These are phyloP conservation scores for Troides aeacus DNA, from an alignment of 2,888 invertebrate species.

Conservation along the genomic window DNA sequence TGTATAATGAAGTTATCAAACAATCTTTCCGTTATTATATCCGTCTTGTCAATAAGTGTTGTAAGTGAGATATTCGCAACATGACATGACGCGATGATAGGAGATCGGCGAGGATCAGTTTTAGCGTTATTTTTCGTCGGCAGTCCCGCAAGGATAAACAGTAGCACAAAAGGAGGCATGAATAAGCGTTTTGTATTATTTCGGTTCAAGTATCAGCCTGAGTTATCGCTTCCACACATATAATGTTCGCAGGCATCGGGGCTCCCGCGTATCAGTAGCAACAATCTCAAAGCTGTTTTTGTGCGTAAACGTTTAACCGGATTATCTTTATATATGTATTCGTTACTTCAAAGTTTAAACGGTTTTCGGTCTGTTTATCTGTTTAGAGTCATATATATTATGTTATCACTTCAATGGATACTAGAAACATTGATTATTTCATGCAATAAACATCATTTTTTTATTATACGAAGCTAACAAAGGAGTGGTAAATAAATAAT, in stretches of 20 bases:
- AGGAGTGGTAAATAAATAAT: no score
- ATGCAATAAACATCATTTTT: no score
- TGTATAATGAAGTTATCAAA: no score
- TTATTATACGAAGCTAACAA: no score
- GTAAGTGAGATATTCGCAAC: not conserved
- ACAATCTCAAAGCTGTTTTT: constrained; percentile 25
- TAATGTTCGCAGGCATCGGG: constrained; percentile 15
- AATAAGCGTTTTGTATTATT: constrained; percentile 26
- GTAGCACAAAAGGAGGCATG: constrained; percentile 15
- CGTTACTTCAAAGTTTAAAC: constrained; percentile 2
- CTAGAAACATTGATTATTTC: no score
- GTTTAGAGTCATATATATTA: not conserved
- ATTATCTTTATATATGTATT: constrained; percentile 10
- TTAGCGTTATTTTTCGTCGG: not conserved
- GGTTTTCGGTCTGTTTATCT: not conserved
- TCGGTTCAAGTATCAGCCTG: constrained; percentile 13
- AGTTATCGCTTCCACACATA: constrained; percentile 19
- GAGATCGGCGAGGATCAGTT: constrained; percentile 6
- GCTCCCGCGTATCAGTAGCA: constrained; percentile 19
- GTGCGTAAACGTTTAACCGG: constrained; percentile 17
- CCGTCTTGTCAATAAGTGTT: not conserved
- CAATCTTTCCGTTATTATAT: no score
- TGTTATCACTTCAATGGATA: no score
- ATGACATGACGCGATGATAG: not conserved
- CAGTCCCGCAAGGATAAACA: constrained; percentile 1